Base-by-base conservation (phyloP, 2,888 invertebrate species). In the Mythimna pallens region DNA sequence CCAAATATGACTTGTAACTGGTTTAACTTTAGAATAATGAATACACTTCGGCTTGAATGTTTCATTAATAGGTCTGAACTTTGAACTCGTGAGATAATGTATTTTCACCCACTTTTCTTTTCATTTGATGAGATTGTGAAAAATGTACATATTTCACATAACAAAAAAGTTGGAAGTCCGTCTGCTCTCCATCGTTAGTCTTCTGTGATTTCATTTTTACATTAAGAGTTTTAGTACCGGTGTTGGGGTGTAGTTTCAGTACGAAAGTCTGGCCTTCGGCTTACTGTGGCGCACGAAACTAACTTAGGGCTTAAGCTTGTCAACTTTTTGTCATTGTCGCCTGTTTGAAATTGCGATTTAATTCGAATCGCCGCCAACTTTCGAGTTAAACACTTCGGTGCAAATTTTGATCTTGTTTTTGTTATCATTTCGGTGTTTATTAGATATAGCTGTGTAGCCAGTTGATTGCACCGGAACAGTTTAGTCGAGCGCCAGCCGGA, bases 301-400 rank as follows among this genome's bases (percentile, higher is more conserved):
- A 91, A 93, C 91, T 93, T 90, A 85, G 81, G 78, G 78, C 86
- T 87, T 88, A 88, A 87, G 88, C 91, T 90, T 86, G 85, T 84
- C 83, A 91, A 92, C 90, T 93, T 93, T 92, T 92, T 92, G 92
- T 89, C 88, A 88, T 85, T 76, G 86, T 86, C 73, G 83, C 85
- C 83, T 79, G 87, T 86, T 88, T 86, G 81, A 88, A 91, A 91
- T 90, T 88, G 87, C 87, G 81, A 89, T 90, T 91, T 90, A 90
- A 91, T 90, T 90, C 85, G 81, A 84, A 85, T 84, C 73, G 78
- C 82, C 78, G 76, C 78, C 75, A 78, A 86, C 86, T 83, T 80
- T 66, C 47, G 58, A 74, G 81, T 87, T 81, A 76, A 85, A 81
- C 81, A 84, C 84, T 86, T 81, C 62, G 30, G 63, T 79, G 75